phyloP scores from a whole-genome alignment of 2,113 vertebrate species.

The Hucho hucho region DNA sequence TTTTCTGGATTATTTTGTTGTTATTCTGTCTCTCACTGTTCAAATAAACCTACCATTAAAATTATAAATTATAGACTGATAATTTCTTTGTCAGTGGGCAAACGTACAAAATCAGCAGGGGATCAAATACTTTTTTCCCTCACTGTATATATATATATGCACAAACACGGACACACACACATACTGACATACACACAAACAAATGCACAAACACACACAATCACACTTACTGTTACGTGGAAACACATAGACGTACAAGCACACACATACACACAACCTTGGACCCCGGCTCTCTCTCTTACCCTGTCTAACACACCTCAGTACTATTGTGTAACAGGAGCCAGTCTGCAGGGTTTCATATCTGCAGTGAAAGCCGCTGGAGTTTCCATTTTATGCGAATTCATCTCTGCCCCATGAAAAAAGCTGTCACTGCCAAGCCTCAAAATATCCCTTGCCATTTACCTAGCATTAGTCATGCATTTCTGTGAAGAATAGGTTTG shows the following conservation, averaged over 20 bases:
- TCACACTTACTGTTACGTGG: conserved; percentile 17
- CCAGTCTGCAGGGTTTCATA: conserved; percentile 5
- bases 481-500: conserved; percentile 32
- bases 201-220: conserved; percentile 16
- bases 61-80: too few relatives aligned
- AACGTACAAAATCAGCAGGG: too few relatives aligned
- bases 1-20: too few relatives aligned
- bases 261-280: conserved; percentile 9
- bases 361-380: conserved; percentile 34
- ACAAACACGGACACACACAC: conserved; percentile 38
- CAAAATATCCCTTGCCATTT: conserved; percentile 53
- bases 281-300: not conserved
- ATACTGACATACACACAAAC: conserved; percentile 20
- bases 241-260: conserved; percentile 18
- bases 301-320: too few relatives aligned
- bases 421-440: conserved; percentile 35
- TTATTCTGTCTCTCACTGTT: too few relatives aligned
- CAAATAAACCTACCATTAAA: too few relatives aligned
- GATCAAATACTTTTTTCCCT: too few relatives aligned
- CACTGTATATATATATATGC: not conserved
- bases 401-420: conserved; percentile 46
- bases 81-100: too few relatives aligned
- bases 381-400: conserved; percentile 52
- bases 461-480: conserved; percentile 47
- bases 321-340: too few relatives aligned